Conservation (phyloP, 2,797 vertebrate genomes). For the Cirrhinus mrigala region DNA sequence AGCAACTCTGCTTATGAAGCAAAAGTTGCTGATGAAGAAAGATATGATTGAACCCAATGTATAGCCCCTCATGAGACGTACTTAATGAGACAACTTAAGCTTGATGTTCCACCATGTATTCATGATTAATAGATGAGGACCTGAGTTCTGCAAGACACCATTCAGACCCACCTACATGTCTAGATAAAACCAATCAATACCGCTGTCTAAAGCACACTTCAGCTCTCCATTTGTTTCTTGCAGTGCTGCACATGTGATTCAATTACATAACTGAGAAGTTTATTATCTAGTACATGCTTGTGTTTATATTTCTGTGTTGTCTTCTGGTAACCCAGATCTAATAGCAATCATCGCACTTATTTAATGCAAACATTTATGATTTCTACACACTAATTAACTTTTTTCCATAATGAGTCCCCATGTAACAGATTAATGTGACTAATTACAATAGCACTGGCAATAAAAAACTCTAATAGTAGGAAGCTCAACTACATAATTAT, state of each 20-base stretch:
- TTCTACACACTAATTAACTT: neutral
- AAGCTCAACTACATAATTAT: neutral
- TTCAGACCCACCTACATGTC: constrained; percentile 5
- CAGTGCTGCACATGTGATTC: neutral
- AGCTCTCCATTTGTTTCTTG: constrained; percentile 2
- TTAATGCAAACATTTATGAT: neutral
- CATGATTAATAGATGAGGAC: constrained; percentile 47
- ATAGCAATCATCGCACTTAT: neutral
- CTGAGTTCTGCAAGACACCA: constrained; percentile 7
- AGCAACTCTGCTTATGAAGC: constrained; percentile 37
- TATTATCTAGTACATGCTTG: constrained; percentile 12
- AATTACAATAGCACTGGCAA: constrained; percentile 1
- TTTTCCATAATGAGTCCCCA: neutral
- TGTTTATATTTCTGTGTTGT: neutral
- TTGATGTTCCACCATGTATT: constrained; percentile 34
- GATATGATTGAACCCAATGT: constrained; percentile 16
- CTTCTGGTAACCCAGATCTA: constrained; percentile 1
- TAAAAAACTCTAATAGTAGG: neutral
- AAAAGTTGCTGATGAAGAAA: constrained; percentile 40
- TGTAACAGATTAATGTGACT: neutral
- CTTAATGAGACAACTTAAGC: constrained; percentile 33
- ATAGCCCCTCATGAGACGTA: constrained; percentile 15
- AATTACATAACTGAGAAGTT: neutral
- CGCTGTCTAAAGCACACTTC: constrained; percentile 5
- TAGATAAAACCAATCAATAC: constrained; percentile 32